A percentile compares a stretch with the other conserved stretches of the same genome.
Evolutionary conservation across 92 coral and sea anemone species (phyloP).

Genomic region (Porites evermanni): DNA sequence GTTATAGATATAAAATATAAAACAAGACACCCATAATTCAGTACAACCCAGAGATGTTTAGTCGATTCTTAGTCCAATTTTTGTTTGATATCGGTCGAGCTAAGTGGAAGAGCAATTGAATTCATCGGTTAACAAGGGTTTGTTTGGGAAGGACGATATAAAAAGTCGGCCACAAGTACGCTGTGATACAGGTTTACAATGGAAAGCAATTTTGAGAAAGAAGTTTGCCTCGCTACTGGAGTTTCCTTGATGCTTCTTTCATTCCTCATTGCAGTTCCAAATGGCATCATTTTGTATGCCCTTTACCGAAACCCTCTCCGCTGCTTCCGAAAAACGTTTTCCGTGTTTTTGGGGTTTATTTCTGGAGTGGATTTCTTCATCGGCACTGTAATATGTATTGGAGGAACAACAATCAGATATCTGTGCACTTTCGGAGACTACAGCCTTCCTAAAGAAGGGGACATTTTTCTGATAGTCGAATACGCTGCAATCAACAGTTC

Average conservation of each 20-base stretch:
- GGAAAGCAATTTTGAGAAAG: not conserved
- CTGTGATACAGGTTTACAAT: not conserved
- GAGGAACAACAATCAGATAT: not conserved
- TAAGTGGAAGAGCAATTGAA: too few species aligned
- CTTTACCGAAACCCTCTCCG: conserved; percentile 11
- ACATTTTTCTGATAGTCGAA: not conserved
- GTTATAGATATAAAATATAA: too few species aligned
- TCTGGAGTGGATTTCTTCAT: conserved; percentile 2
- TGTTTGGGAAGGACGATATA: too few species aligned
- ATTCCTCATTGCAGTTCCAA: not conserved
- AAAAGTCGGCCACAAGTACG: too few species aligned
- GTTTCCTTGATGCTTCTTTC: not conserved
- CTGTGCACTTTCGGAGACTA: not conserved
- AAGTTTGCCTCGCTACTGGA: not conserved
- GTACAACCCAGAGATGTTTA: too few species aligned
- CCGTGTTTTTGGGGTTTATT: conserved; percentile 5
- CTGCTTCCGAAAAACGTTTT: conserved; percentile 13
- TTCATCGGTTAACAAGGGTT: too few species aligned
- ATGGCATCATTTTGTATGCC: not conserved
- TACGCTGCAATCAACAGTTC: conserved; percentile 1
- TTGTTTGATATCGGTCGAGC: too few species aligned
- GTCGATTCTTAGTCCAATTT: too few species aligned
- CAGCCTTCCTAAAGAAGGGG: not conserved
- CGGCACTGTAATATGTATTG: not conserved
- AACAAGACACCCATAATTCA: too few species aligned